Evolutionary conservation across 2,888 invertebrate genomes (phyloP).

Genomic region (Oxystoma pomonae): DNA sequence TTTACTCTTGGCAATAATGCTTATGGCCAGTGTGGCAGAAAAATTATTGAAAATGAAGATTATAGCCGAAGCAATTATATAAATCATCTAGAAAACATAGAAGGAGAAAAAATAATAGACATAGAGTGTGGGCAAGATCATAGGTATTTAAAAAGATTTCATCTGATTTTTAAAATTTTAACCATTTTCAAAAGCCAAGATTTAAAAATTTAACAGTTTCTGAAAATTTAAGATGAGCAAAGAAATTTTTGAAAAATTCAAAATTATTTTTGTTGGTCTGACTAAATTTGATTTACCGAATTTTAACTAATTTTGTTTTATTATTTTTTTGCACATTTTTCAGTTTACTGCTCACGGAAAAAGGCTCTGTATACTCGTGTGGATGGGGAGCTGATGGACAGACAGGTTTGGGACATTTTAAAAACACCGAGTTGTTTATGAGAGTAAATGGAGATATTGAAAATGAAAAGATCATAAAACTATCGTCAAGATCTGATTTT

Average conservation of each 20-base stretch:
- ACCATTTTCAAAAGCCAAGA: too few species aligned
- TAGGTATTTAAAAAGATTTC: slow-evolving; percentile 52
- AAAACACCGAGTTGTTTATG: slow-evolving; percentile 56
- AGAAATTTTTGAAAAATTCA: too few species aligned
- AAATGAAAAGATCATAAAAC: slow-evolving; percentile 73
- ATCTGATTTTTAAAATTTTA: too few species aligned
- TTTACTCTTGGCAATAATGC: slow-evolving; percentile 84
- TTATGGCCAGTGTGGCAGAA: slow-evolving; percentile 90
- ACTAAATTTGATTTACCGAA: too few species aligned
- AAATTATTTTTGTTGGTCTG: too few species aligned
- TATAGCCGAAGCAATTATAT: slow-evolving; percentile 64
- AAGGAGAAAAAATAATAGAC: slow-evolving; percentile 58
- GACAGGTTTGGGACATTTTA: slow-evolving; percentile 73
- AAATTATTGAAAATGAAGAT: slow-evolving; percentile 70
- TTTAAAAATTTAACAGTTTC: too few species aligned
- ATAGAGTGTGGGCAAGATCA: slow-evolving; percentile 91
- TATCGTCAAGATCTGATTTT: slow-evolving; percentile 80
- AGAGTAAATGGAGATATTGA: slow-evolving; percentile 76
- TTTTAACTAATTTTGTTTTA: too few species aligned
- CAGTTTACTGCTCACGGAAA: slow-evolving; percentile 72
- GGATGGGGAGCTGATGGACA: slow-evolving; percentile 97
- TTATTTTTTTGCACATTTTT: too few species aligned
- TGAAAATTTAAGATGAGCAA: too few species aligned
- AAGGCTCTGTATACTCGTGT: slow-evolving; percentile 80
- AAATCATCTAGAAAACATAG: slow-evolving; percentile 61